phyloP scores from a whole-genome alignment of 1,140 invertebrate genomes.

The Drosophila murphyi region DNA sequence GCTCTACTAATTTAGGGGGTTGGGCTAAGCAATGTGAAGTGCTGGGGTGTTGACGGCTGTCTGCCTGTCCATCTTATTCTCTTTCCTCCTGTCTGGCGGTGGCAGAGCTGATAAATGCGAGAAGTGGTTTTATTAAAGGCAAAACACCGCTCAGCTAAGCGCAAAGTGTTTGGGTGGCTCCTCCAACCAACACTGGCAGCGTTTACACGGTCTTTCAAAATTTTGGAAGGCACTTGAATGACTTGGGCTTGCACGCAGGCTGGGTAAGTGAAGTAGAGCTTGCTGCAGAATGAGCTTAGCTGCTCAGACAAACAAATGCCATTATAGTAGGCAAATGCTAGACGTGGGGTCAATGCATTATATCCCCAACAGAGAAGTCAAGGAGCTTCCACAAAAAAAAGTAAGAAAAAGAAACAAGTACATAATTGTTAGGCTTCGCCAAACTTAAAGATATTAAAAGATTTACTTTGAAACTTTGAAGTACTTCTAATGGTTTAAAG shows the following conservation, averaged over 20 bases:
- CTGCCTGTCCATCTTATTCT: not conserved
- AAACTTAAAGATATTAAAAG: constrained; percentile 12
- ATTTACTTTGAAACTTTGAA: not conserved
- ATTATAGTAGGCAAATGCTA: constrained; percentile 9
- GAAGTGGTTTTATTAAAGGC: constrained; percentile 33
- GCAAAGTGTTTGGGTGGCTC: constrained; percentile 45
- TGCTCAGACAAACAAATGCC: constrained; percentile 20
- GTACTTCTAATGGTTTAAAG: not conserved
- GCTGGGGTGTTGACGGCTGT: constrained; percentile 32
- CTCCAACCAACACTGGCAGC: not conserved
- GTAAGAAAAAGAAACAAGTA: not conserved
- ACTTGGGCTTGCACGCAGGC: constrained; percentile 4
- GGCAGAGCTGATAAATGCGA: constrained; percentile 40
- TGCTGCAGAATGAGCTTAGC: constrained; percentile 15
- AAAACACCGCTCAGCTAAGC: constrained; percentile 53
- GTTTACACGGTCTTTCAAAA: constrained; percentile 20
- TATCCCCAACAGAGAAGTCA: not conserved
- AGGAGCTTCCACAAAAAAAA: not conserved
- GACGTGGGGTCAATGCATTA: constrained; percentile 14
- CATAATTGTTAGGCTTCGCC: not conserved
- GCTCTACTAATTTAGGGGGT: constrained; percentile 53
- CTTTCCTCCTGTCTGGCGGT: constrained; percentile 6
- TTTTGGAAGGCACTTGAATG: constrained; percentile 17
- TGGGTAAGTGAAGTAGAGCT: constrained; percentile 2
- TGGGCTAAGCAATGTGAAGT: constrained; percentile 31